Evolutionary conservation across 1,140 invertebrate species (phyloP).

Genomic region (Calosoma granatense): DNA sequence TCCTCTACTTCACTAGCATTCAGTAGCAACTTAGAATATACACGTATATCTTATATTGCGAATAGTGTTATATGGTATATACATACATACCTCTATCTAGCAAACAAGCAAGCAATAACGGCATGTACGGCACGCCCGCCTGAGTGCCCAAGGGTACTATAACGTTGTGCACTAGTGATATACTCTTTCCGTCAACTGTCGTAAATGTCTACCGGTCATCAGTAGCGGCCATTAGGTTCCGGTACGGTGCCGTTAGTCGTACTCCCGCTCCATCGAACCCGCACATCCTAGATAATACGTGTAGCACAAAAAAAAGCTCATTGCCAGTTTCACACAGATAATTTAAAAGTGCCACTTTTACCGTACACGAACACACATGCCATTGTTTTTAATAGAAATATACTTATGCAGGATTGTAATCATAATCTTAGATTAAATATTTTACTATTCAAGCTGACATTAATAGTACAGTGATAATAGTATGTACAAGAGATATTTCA

Average conservation of each 20-base stretch:
- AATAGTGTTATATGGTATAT: not conserved
- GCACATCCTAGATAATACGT: not conserved
- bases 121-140: not conserved
- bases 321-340: too few relatives aligned
- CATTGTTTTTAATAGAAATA: too few relatives aligned
- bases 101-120: not conserved
- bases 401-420: too few relatives aligned
- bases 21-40: too few relatives aligned
- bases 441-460: too few relatives aligned
- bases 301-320: not conserved
- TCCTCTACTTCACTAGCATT: too few relatives aligned
- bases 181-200: slow-evolving; percentile 7
- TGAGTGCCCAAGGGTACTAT: slow-evolving; percentile 2
- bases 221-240: slow-evolving; percentile 4
- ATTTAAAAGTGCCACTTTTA: too few relatives aligned
- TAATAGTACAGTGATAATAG: too few relatives aligned
- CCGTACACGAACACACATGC: too few relatives aligned
- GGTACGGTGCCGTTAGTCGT: not conserved
- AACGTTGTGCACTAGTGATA: slow-evolving; percentile 6
- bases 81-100: not conserved
- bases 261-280: not conserved
- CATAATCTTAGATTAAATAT: too few relatives aligned
- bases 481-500: too few relatives aligned
- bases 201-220: slow-evolving; percentile 8
- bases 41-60: too few relatives aligned